Percentiles rank a stretch among this genome's conserved stretches.
Evolutionary conservation across 2,113 vertebrate genomes (phyloP).

Genomic region (Megaleporinus macrocephalus): DNA sequence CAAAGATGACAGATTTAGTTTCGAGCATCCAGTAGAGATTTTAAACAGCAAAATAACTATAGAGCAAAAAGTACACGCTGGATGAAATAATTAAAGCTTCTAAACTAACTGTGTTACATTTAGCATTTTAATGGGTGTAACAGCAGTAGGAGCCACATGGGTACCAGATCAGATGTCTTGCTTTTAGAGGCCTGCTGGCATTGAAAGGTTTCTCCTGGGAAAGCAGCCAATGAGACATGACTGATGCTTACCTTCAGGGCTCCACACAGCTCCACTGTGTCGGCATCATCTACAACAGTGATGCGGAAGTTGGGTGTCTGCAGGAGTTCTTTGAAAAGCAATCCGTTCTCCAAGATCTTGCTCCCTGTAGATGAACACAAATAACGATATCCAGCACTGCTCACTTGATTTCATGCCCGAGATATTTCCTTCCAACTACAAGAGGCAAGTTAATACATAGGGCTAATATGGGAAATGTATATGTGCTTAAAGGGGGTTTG

Average conservation of each 20-base stretch:
- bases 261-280: conserved; percentile 89
- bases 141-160: conserved; percentile 5
- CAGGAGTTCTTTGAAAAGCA: conserved; percentile 91
- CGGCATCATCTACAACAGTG: conserved; percentile 86
- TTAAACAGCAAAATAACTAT: not conserved
- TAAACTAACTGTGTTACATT: not conserved
- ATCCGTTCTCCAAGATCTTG: conserved; percentile 85
- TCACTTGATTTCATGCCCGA: not conserved
- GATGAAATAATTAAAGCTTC: no score
- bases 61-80: not conserved
- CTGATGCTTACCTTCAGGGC: conserved; percentile 83
- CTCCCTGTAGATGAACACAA: conserved; percentile 75
- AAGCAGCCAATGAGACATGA: conserved; percentile 14
- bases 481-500: no score
- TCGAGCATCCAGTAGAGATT: not conserved
- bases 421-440: not conserved
- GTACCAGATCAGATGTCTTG: not conserved
- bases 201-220: conserved; percentile 28
- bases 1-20: not conserved
- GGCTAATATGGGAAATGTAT: not conserved
- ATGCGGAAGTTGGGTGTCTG: conserved; percentile 90
- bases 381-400: not conserved
- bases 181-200: not conserved
- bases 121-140: conserved; percentile 1
- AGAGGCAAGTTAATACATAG: not conserved